Evolutionary conservation across 2,888 invertebrate genomes (phyloP), one percentile per base, ranked within the genome.

Genomic region (Hyalella azteca): DNA sequence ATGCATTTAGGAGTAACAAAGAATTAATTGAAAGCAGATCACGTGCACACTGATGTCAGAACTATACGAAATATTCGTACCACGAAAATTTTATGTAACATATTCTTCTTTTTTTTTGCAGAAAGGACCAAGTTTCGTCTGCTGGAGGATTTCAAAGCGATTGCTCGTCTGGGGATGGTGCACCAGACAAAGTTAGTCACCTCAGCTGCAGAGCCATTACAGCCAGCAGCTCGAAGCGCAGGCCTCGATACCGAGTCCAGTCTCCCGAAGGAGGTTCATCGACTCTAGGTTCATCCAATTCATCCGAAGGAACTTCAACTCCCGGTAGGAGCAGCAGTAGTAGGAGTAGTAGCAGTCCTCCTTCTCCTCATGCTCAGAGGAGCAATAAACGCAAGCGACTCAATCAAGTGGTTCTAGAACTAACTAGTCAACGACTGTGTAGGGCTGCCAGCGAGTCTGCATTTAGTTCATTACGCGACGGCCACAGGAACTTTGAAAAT

Each of bases 381-480:
- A 54, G 77, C 80, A 78, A 79, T 75, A 83, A 83, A 78, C 79
- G 83, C 41, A 83, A 83, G 81, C 81, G 83, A 36, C 83, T 83
- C 78, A 83, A 81, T 73, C 83, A 83, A 32, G 83, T 83, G 29
- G 83, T 83, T 76, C 76, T 83, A 60, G 83, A 83, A 81, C 78
- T 83, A 78, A 83, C 83, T 41, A 80, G 81, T 77, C 83, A 83
- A 77, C 79, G 81, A 22, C 81, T 80, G 45, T 79, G 81, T 40
- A 79, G 81, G 76, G 73, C 80, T 75, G 78, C 78, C 32, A 80
- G 80, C 49, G 80, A 82, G 73, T 41, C 75, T 1, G 39, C 36
- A 36, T 36, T 36, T 36, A 29, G 19, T 3, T 7, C 36, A 2
- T 15, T n/a, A 9, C 32, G 36, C 11, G 3, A 36, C 15, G 32